Percentiles rank a stretch among this genome's conserved stretches.
These are phyloP conservation scores for Cerceris rybyensis DNA, from an alignment of 2,888 invertebrate genomes.

Conservation along the genomic window DNA sequence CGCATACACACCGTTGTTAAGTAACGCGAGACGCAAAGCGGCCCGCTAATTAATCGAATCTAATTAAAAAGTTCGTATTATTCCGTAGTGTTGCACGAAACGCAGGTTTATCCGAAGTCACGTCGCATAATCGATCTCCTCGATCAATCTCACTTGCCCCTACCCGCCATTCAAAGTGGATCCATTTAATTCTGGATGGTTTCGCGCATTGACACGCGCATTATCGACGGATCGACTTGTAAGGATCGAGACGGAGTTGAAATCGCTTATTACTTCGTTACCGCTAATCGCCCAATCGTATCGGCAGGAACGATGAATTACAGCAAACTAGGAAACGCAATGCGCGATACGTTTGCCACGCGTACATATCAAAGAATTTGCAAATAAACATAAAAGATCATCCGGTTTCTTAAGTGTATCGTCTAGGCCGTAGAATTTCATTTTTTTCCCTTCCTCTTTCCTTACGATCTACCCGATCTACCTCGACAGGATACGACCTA, in stretches of 20 bases:
- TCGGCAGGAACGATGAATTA: slow-evolving; percentile 38
- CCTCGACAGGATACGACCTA: slow-evolving; percentile 39
- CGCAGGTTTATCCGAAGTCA: slow-evolving; percentile 31
- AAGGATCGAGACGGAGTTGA: slow-evolving; percentile 6
- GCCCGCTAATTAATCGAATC: slow-evolving; percentile 21
- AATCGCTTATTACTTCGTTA: slow-evolving; percentile 39
- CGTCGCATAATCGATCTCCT: slow-evolving; percentile 38
- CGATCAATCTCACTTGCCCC: slow-evolving; percentile 21
- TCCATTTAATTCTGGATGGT: not conserved
- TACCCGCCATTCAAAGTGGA: not conserved
- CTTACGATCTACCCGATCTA: slow-evolving; percentile 22
- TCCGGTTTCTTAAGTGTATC: no score
- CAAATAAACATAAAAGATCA: not conserved
- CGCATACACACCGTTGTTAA: not conserved
- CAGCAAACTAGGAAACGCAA: slow-evolving; percentile 23
- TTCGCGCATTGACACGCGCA: slow-evolving; percentile 35
- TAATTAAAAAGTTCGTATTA: slow-evolving; percentile 23
- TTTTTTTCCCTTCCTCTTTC: not conserved
- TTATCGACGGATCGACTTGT: slow-evolving; percentile 14
- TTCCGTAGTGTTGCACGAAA: slow-evolving; percentile 23
- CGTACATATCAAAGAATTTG: not conserved
- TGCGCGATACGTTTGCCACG: not conserved
- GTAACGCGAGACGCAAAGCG: slow-evolving; percentile 12
- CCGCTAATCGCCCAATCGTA: slow-evolving; percentile 40
- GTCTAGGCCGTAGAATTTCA: not conserved